These are phyloP conservation scores for Rhagoletis zephyria DNA, from an alignment of 1,140 invertebrate genomes.

Conservation along the genomic window DNA sequence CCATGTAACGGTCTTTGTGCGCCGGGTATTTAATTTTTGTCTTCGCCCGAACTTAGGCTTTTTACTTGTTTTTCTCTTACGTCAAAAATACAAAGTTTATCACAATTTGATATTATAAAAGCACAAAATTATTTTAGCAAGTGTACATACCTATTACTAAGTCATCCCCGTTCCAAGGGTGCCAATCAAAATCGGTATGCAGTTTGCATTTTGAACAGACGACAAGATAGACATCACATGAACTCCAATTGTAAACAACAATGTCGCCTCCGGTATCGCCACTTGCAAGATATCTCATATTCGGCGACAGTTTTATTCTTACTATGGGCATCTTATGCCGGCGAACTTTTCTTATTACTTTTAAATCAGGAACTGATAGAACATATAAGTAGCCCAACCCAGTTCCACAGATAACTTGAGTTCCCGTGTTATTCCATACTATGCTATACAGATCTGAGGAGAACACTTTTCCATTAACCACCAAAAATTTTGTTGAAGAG, in stretches of 20 bases:
- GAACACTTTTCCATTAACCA: constrained; percentile 63
- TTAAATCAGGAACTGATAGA: constrained; percentile 57
- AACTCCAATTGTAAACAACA: constrained; percentile 61
- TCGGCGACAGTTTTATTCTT: constrained; percentile 63
- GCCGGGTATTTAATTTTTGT: no score
- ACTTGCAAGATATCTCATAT: constrained; percentile 65
- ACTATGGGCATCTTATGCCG: constrained; percentile 58
- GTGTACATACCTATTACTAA: constrained; percentile 64
- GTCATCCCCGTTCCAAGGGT: constrained; percentile 68
- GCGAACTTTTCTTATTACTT: constrained; percentile 60
- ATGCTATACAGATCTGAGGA: constrained; percentile 61
- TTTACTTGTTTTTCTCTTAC: no score
- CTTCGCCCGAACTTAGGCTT: no score
- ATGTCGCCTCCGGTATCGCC: constrained; percentile 64
- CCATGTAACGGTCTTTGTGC: no score
- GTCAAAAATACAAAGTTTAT: no score
- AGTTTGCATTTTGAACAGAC: constrained; percentile 53
- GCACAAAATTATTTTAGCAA: background rate
- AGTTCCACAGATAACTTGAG: constrained; percentile 65
- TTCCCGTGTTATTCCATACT: constrained; percentile 63
- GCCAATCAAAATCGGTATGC: constrained; percentile 65
- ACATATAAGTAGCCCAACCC: constrained; percentile 60
- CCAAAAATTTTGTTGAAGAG: constrained; percentile 59
- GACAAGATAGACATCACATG: constrained; percentile 52
- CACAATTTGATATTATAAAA: no score